Evolutionary conservation across 2,113 vertebrate genomes (phyloP).

Genomic region (Mormyrus lacerda): DNA sequence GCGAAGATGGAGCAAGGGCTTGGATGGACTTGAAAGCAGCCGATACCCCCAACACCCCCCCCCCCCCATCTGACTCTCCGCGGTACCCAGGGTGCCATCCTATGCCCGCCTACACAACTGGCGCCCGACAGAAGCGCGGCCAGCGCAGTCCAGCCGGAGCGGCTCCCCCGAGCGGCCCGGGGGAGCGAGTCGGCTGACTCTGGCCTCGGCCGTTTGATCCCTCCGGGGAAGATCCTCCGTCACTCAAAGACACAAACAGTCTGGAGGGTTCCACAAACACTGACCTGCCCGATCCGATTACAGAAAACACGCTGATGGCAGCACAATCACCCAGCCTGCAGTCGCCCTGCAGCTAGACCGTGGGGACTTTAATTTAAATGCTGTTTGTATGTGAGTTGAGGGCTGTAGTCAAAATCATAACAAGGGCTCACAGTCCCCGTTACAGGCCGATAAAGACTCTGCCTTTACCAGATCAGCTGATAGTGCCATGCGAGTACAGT

Average conservation of each 20-base stretch:
- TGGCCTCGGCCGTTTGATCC: neutral
- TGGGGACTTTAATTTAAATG: neutral
- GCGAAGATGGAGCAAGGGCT: neutral
- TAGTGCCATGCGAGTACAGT: neutral
- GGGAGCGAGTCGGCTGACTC: neutral
- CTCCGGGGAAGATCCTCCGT: neutral
- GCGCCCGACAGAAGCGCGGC: neutral
- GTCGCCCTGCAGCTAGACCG: neutral
- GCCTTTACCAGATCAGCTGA: neutral
- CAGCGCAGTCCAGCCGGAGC: neutral
- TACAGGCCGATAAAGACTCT: neutral
- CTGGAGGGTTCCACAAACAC: neutral
- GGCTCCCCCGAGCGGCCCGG: neutral
- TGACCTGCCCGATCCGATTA: neutral
- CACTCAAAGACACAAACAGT: neutral
- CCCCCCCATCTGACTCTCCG: neutral
- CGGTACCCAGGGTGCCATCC: neutral
- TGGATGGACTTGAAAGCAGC: conserved; percentile 13
- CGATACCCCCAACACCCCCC: neutral
- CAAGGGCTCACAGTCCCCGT: neutral
- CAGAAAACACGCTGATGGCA: neutral
- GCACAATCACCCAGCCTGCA: neutral
- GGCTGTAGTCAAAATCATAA: neutral
- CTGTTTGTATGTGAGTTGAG: neutral
- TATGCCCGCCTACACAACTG: neutral